Evolutionary conservation across 2,797 vertebrate species (phyloP).

Genomic region (Channallabes apus): DNA sequence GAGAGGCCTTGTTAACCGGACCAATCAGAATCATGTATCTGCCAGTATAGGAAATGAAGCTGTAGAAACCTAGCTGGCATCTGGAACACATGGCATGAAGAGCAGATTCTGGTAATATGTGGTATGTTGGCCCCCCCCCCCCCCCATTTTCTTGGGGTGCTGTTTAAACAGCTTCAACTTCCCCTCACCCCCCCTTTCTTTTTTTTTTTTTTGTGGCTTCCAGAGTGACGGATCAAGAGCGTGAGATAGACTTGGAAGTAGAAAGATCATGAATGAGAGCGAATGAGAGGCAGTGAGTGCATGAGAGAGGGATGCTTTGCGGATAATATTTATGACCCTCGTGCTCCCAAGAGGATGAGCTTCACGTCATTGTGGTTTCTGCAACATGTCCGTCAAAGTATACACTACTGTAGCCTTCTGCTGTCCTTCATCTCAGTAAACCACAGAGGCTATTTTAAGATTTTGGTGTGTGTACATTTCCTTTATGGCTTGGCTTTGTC

Average conservation of each 20-base stretch:
- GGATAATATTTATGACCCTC: constrained; percentile 56
- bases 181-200: no score
- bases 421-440: constrained; percentile 12
- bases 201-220: not conserved
- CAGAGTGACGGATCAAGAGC: constrained; percentile 12
- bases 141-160: not conserved
- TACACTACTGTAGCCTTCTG: not conserved
- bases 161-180: not conserved
- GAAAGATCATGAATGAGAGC: constrained; percentile 13
- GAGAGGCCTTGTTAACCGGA: not conserved
- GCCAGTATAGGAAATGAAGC: not conserved
- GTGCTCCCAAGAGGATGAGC: constrained; percentile 47
- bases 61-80: not conserved
- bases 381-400: constrained; percentile 19
- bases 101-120: not conserved
- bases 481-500: not conserved
- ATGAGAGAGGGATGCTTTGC: constrained; percentile 60
- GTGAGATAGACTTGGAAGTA: constrained; percentile 20
- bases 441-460: constrained; percentile 4
- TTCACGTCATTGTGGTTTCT: constrained; percentile 70
- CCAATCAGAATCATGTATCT: not conserved
- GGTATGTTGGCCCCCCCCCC: no score
- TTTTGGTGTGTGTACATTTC: not conserved
- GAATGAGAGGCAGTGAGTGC: constrained; percentile 20
- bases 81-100: not conserved